Conservation (phyloP, 2,113 vertebrate genomes). For the Pachyramphus minor region DNA sequence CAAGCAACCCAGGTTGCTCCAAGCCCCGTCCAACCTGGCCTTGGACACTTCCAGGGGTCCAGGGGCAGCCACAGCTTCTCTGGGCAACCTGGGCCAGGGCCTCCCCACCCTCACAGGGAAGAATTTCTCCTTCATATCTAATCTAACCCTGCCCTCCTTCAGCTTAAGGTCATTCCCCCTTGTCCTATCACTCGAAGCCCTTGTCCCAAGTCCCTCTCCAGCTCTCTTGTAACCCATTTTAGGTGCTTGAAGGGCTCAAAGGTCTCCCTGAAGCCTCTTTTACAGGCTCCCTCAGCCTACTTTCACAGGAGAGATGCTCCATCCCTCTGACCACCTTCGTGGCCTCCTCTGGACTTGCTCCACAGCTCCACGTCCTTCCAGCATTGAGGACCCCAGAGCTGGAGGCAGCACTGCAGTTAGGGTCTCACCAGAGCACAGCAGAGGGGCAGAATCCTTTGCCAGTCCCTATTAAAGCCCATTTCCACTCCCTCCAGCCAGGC, state of each 20-base stretch:
- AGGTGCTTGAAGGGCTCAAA: neutral
- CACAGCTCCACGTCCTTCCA: fast-evolving
- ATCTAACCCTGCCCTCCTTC: neutral
- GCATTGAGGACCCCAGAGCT: neutral
- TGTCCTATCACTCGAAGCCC: neutral
- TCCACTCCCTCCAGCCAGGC: neutral
- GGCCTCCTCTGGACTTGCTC: neutral
- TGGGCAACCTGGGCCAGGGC: neutral
- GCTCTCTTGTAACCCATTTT: neutral
- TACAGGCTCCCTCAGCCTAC: neutral
- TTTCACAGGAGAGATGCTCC: neutral
- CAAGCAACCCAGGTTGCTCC: neutral
- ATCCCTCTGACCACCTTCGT: neutral
- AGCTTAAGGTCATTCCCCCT: neutral
- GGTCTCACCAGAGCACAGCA: neutral
- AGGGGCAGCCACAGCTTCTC: neutral
- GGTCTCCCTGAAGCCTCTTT: neutral
- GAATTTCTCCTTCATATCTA: fast-evolving
- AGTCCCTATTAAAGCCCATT: neutral
- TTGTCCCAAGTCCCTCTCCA: neutral
- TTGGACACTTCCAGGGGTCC: neutral
- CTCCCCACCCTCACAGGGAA: fast-evolving
- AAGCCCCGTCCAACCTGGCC: neutral
- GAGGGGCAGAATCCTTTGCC: fast-evolving
- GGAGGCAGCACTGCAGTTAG: neutral